Evolutionary conservation across 2,797 vertebrate species (phyloP), one percentile per base, ranked within the genome.

Genomic region (Potorous gilbertii): DNA sequence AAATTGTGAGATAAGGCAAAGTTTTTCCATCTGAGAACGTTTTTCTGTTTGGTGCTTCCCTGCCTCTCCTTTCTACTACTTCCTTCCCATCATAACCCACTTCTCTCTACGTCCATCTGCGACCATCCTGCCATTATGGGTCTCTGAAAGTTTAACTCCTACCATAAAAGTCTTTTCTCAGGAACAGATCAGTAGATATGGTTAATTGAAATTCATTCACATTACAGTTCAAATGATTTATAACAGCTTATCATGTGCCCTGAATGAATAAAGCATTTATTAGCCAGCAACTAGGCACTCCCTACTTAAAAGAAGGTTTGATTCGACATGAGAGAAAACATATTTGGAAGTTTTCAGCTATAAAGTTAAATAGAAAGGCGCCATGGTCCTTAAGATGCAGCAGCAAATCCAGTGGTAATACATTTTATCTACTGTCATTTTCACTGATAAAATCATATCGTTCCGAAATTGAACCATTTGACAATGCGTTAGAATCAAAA

Each of bases 181-280:
- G 81, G n/a, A 94, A 93, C 56, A 93, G 28, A 90, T 0, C 40
- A 95, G 55, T 92, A 50, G 21, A 50, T 87, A 46, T 27, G 40
- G 74, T 87, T 87, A 87, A 87, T 50, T 87, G 52, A 96, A 92
- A 95, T 31, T 93, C 57, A 95, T 28, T 94, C 91, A 93, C 92
- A 89, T 52, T 91, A 94, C 90, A 52, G 55, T 56, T 8, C 29
- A 90, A 92, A 59, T 52, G 56, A 92, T 90, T 92, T 34, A 31
- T 74, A 93, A 94, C 13, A 94, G 54, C 54, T 94, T 46, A 81
- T 91, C 91, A 90, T 81, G 40, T 34, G 31, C 74, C 21, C 40
- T 81, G 9, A 46, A 81, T 81, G 40, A 81, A 81, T 81, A 81
- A 81, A 81, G 8, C 74, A 46, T 81, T 81, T 81, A 46, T 46